phyloP scores from a whole-genome alignment of 2,888 invertebrate species.

The Monochamus alternatus region DNA sequence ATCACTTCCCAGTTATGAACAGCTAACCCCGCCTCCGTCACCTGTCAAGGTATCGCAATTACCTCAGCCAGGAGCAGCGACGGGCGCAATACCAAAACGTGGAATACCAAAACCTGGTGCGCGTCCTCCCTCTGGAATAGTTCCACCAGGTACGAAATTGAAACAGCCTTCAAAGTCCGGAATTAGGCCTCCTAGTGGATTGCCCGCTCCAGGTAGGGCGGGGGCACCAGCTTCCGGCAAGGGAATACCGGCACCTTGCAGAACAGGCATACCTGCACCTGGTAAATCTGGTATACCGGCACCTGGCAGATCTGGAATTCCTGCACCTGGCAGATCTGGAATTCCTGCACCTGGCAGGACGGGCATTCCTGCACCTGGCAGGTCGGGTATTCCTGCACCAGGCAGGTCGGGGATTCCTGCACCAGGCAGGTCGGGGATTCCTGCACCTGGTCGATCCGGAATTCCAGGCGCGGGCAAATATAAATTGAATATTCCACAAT shows the following conservation, averaged over 20 bases:
- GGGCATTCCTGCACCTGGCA: background rate
- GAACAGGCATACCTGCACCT: background rate
- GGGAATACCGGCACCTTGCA: background rate
- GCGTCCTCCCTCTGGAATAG: conserved; percentile 10
- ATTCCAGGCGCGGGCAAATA: background rate
- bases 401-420: conserved; percentile 3
- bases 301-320: background rate
- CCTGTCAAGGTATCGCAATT: background rate
- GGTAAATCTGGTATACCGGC: background rate
- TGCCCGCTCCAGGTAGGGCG: background rate
- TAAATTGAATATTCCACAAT: background rate
- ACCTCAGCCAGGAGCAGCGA: conserved; percentile 7
- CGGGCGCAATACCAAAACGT: background rate
- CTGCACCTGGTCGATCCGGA: background rate
- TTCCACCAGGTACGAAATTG: background rate
- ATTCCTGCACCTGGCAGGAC: background rate
- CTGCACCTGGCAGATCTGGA: background rate
- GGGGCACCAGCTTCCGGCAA: background rate
- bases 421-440: background rate
- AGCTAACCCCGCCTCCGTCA: conserved; percentile 2
- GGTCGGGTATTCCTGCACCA: background rate
- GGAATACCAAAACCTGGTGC: background rate
- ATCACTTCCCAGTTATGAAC: conserved; percentile 7
- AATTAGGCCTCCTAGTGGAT: background rate
- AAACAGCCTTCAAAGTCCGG: background rate